Evolutionary conservation across 2,888 invertebrate genomes (phyloP).

Genomic region (Mechanitis messenoides): DNA sequence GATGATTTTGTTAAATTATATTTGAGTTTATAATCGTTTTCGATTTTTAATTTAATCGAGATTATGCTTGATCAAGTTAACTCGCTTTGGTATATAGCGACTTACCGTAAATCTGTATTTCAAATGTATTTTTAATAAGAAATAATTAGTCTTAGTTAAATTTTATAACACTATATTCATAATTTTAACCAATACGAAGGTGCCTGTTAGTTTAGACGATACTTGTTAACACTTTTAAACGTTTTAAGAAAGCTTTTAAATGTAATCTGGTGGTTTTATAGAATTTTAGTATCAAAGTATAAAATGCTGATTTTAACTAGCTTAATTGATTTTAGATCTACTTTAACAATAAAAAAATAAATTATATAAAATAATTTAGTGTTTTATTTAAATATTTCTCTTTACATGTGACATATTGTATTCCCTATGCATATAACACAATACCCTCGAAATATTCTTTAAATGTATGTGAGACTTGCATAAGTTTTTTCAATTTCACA

Average conservation of each 20-base stretch:
- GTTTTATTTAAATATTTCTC: constrained; percentile 10
- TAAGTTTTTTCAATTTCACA: too few species aligned
- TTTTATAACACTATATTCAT: constrained; percentile 36
- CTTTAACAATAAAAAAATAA: constrained; percentile 39
- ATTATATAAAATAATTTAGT: constrained; percentile 29
- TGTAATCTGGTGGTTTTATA: constrained; percentile 49
- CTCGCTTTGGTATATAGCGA: not conserved
- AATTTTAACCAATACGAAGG: constrained; percentile 56
- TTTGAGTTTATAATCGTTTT: not conserved
- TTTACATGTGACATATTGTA: too few species aligned
- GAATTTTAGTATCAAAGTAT: constrained; percentile 47
- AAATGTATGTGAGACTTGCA: too few species aligned
- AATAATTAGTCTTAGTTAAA: constrained; percentile 7
- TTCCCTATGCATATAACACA: too few species aligned
- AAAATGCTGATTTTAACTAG: constrained; percentile 55
- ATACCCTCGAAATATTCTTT: too few species aligned
- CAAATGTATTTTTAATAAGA: not conserved
- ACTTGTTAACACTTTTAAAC: constrained; percentile 31
- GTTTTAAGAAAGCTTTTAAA: constrained; percentile 43
- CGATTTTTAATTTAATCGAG: not conserved
- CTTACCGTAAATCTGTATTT: not conserved
- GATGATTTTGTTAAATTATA: constrained; percentile 11
- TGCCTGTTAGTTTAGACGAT: constrained; percentile 38
- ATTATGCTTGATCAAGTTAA: not conserved
- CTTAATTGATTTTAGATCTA: constrained; percentile 50